These are phyloP conservation scores for Labroides dimidiatus DNA, from an alignment of 2,797 vertebrate species.

Conservation along the genomic window DNA sequence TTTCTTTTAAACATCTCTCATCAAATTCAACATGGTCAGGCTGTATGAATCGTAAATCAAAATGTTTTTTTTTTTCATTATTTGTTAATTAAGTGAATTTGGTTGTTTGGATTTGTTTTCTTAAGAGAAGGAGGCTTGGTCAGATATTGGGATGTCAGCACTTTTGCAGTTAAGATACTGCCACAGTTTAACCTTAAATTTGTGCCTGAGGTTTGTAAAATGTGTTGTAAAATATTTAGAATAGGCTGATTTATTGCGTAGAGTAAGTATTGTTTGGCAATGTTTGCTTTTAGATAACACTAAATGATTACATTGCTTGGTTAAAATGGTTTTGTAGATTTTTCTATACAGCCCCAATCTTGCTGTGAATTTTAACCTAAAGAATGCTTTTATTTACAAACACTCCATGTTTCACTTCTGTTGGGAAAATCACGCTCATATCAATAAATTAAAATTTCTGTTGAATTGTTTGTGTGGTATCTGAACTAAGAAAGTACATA, in stretches of 20 bases:
- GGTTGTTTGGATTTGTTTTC: slow-evolving; percentile 17
- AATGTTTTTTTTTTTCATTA: not conserved
- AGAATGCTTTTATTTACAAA: slow-evolving; percentile 15
- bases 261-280: not conserved
- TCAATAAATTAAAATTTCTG: slow-evolving; percentile 50
- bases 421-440: slow-evolving; percentile 17
- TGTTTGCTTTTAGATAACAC: slow-evolving; percentile 5
- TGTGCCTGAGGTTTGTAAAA: slow-evolving; percentile 9
- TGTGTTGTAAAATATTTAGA: not conserved
- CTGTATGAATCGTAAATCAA: not conserved
- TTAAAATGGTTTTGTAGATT: slow-evolving; percentile 16
- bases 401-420: slow-evolving; percentile 39
- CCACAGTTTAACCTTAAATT: not conserved
- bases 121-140: slow-evolving; percentile 12
- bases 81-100: slow-evolving; percentile 14
- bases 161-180: slow-evolving; percentile 15
- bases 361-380: not conserved
- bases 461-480: slow-evolving; percentile 5
- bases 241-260: not conserved
- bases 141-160: slow-evolving; percentile 8
- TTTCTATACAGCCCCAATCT: slow-evolving; percentile 9
- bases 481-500: not conserved
- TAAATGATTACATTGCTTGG: not conserved
- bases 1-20: slow-evolving; percentile 14
- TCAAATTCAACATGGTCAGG: not conserved